Evolutionary conservation across 2,888 invertebrate genomes (phyloP).

Genomic region (Synanthedon myopaeformis): DNA sequence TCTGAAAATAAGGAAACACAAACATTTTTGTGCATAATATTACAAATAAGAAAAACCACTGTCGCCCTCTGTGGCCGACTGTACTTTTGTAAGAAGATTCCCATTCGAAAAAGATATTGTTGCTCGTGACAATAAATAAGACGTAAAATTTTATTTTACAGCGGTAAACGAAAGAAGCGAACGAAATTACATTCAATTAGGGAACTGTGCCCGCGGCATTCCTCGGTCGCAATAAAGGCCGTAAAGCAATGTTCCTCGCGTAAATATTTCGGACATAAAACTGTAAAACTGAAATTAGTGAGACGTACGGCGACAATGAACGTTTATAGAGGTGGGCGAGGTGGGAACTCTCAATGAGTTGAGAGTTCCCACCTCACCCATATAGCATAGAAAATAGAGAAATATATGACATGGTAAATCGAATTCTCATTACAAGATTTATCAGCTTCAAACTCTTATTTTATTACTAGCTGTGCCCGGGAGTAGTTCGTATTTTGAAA

Average conservation of each 20-base stretch:
- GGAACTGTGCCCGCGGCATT: conserved; percentile 50
- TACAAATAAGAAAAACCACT: no score
- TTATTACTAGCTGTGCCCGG: no score
- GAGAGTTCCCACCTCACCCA: no score
- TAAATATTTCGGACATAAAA: conserved; percentile 70
- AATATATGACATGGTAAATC: no score
- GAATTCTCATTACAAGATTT: no score
- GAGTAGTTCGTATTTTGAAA: no score
- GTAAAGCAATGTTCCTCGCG: conserved; percentile 49
- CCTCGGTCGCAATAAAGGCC: conserved; percentile 56
- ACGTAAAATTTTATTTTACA: conserved; percentile 69
- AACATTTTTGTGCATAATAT: no score
- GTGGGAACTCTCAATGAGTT: not conserved
- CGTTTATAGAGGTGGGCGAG: conserved; percentile 46
- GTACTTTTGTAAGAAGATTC: conserved; percentile 18
- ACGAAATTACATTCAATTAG: conserved; percentile 70
- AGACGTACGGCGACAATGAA: conserved; percentile 66
- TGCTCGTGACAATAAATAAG: conserved; percentile 61
- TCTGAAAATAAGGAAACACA: no score
- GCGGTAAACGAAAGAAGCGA: conserved; percentile 63
- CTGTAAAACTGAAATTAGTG: conserved; percentile 66
- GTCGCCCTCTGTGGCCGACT: not conserved
- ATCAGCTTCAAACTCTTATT: no score
- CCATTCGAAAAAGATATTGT: conserved; percentile 36
- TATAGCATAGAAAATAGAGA: no score